Percentiles rank a stretch among this genome's conserved stretches.
Conservation (phyloP, 2,113 vertebrate genomes). For the Melanerpes aurifrons region DNA sequence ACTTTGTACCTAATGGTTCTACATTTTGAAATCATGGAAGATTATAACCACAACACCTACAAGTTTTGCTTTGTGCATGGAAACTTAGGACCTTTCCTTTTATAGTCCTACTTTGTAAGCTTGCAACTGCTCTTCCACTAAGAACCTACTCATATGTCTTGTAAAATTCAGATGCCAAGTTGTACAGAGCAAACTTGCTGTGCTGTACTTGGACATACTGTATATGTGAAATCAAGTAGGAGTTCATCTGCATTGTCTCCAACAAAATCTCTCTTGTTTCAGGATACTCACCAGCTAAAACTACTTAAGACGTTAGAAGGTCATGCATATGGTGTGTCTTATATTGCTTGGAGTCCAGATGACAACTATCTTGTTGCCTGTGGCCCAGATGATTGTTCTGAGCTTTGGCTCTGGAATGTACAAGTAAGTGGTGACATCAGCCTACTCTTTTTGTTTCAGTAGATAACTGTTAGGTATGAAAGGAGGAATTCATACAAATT, state of each 20-base stretch:
- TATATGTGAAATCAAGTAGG: neutral
- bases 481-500: neutral
- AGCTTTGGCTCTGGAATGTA: constrained; percentile 98
- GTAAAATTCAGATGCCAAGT: neutral
- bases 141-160: neutral
- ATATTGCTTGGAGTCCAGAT: constrained; percentile 98
- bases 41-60: neutral
- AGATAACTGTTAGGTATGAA: neutral
- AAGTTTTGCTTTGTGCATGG: neutral
- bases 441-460: neutral
- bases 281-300: constrained; percentile 95
- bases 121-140: neutral
- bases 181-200: neutral
- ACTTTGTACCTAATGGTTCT: neutral
- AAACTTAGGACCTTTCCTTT: neutral
- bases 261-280: constrained; percentile 16
- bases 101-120: neutral
- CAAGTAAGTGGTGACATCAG: constrained; percentile 81
- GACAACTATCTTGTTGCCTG: constrained; percentile 95
- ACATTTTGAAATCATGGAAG: neutral
- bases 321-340: constrained; percentile 95
- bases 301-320: constrained; percentile 95
- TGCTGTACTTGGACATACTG: neutral
- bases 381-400: constrained; percentile 97
- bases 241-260: neutral